Conservation (phyloP, 2,797 vertebrate species). For the Rhinichthys osculus region DNA sequence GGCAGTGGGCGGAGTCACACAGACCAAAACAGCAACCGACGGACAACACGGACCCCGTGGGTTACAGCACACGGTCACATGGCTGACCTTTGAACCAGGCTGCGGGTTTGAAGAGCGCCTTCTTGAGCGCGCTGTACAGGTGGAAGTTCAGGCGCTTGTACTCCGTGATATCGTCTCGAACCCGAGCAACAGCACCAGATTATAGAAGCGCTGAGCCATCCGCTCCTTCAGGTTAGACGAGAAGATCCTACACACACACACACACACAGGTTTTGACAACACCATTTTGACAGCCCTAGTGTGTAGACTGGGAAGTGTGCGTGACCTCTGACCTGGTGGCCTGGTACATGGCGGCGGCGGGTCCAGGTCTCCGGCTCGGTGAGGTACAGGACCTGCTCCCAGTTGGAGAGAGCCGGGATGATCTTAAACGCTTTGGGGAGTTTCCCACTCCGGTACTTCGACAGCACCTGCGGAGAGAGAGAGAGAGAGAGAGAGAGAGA, state of each 20-base stretch:
- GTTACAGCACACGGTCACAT: too few relatives aligned
- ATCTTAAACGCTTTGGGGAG: slow-evolving; percentile 98
- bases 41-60: too few relatives aligned
- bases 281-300: too few relatives aligned
- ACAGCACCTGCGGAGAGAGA: slow-evolving; percentile 82
- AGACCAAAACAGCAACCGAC: too few relatives aligned
- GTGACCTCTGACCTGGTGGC: slow-evolving; percentile 86
- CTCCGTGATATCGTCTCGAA: slow-evolving; percentile 92
- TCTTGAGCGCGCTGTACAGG: slow-evolving; percentile 95
- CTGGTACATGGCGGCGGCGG: slow-evolving; percentile 95
- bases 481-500: too few relatives aligned
- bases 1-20: too few relatives aligned
- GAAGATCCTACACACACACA: slow-evolving; percentile 84
- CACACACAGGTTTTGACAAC: not conserved
- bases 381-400: slow-evolving; percentile 97
- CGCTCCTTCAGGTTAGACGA: slow-evolving; percentile 94
- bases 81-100: slow-evolving; percentile 97
- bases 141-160: slow-evolving; percentile 97
- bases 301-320: too few relatives aligned
- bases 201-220: slow-evolving; percentile 98
- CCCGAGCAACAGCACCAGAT: slow-evolving; percentile 90
- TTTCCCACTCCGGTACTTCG: slow-evolving; percentile 94
- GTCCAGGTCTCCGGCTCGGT: slow-evolving; percentile 95
- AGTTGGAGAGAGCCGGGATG: slow-evolving; percentile 94
- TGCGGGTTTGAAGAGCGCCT: slow-evolving; percentile 95